Conservation (phyloP, 2,113 vertebrate genomes). For the Larimichthys crocea region DNA sequence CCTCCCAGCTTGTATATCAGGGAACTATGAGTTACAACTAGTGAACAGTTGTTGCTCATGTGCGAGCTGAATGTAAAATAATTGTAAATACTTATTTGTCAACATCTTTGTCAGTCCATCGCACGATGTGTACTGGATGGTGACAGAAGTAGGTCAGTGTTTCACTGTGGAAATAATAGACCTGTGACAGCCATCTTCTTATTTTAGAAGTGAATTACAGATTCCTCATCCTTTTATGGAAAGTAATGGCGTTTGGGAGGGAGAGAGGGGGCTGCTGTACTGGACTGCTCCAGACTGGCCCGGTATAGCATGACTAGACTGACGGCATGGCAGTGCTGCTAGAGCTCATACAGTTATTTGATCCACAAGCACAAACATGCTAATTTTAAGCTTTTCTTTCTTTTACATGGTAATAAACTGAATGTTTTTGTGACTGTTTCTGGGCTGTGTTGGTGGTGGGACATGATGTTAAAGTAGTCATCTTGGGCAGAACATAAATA, state of each 20-base stretch:
- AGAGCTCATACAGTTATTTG: not conserved
- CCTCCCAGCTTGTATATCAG: not conserved
- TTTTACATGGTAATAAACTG: not conserved
- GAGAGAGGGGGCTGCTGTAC: not conserved
- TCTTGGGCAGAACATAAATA: not conserved
- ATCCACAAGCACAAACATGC: not conserved
- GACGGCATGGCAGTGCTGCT: not conserved
- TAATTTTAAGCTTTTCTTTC: not conserved
- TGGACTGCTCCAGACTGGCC: not conserved
- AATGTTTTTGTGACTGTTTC: not conserved
- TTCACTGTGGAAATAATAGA: constrained; percentile 13
- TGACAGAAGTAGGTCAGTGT: constrained; percentile 31
- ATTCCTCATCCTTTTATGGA: constrained; percentile 8
- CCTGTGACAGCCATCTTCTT: not conserved
- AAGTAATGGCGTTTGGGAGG: no score
- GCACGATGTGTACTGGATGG: not conserved
- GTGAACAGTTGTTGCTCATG: not conserved
- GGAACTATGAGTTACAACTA: not conserved
- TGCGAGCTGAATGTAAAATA: not conserved
- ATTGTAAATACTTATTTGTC: not conserved
- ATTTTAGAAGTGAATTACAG: constrained; percentile 5
- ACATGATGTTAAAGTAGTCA: not conserved
- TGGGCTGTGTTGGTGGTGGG: not conserved
- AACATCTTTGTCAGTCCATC: not conserved
- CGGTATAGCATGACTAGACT: not conserved